A percentile compares a stretch with the other conserved stretches of the same genome.
Evolutionary conservation across 53 echinoderm and acorn worm species (phyloP).

Genomic region (Paracentrotus lividus): DNA sequence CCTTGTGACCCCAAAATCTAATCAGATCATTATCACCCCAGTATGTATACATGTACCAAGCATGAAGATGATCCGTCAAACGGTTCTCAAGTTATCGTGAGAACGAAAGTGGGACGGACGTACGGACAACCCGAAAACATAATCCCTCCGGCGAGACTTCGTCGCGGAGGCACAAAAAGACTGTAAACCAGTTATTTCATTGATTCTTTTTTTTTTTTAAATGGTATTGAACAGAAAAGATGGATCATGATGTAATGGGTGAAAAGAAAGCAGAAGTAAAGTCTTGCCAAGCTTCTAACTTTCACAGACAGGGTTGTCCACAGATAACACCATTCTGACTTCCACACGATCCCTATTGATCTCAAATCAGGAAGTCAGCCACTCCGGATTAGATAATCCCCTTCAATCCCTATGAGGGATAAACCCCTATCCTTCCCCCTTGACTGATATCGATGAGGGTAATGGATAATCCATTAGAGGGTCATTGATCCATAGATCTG

Average conservation of each 20-base stretch:
- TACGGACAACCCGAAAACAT: no score
- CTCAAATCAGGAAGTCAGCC: constrained; percentile 16
- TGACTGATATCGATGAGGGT: constrained; percentile 5
- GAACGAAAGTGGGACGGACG: no score
- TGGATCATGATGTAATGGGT: not conserved
- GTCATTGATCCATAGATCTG: constrained; percentile 35
- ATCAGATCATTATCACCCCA: no score
- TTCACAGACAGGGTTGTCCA: constrained; percentile 12
- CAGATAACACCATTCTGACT: constrained; percentile 59
- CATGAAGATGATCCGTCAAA: no score
- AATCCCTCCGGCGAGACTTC: no score
- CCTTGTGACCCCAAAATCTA: no score
- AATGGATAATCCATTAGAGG: constrained; percentile 16
- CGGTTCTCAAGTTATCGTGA: no score
- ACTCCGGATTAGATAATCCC: constrained; percentile 44
- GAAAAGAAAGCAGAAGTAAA: not conserved
- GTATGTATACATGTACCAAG: no score
- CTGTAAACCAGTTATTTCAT: not conserved
- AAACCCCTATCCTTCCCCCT: constrained; percentile 53
- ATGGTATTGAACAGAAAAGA: not conserved
- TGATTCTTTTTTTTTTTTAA: not conserved
- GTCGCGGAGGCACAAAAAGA: no score
- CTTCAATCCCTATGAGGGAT: constrained; percentile 33
- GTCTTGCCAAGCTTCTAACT: constrained; percentile 1
- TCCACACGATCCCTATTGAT: constrained; percentile 15